A percentile compares a stretch with the other conserved stretches of the same genome.
Evolutionary conservation across 2,797 vertebrate species (phyloP).

Genomic region (Halcyon smyrnensis): DNA sequence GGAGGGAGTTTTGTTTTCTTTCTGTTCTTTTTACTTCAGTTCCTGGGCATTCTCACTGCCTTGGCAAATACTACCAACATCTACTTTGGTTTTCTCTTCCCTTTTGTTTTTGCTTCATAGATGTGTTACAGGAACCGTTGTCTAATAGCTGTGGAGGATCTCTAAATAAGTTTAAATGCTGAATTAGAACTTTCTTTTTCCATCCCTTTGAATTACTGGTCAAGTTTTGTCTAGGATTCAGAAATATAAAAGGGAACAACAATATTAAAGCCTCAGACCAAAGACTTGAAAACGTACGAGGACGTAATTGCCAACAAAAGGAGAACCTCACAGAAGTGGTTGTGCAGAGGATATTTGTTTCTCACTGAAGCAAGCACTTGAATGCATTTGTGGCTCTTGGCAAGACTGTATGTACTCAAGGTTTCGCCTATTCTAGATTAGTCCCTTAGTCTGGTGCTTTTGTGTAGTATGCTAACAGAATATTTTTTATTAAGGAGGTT

Average conservation of each 20-base stretch:
- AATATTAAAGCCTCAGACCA: constrained; percentile 2
- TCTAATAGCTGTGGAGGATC: not conserved
- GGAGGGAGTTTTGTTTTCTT: not conserved
- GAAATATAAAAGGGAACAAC: not conserved
- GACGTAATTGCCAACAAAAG: not conserved
- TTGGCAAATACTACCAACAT: not conserved
- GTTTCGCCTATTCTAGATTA: constrained; percentile 23
- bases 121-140: not conserved
- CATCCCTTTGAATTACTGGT: not conserved
- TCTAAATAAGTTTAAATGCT: not conserved
- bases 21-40: not conserved
- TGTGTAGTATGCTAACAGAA: not conserved
- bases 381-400: constrained; percentile 63
- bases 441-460: not conserved
- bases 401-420: constrained; percentile 56
- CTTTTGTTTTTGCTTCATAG: not conserved
- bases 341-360: constrained; percentile 30
- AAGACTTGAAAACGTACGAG: not conserved
- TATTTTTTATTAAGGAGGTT: not conserved
- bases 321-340: constrained; percentile 19
- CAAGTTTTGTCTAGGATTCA: not conserved
- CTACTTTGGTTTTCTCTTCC: not conserved
- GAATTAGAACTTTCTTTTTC: not conserved
- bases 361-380: constrained; percentile 16
- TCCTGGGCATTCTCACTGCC: not conserved